Percentiles rank a stretch among this genome's conserved stretches.
These are phyloP conservation scores for Tetragonula carbonaria DNA, from an alignment of 2,888 invertebrate genomes.

Conservation along the genomic window DNA sequence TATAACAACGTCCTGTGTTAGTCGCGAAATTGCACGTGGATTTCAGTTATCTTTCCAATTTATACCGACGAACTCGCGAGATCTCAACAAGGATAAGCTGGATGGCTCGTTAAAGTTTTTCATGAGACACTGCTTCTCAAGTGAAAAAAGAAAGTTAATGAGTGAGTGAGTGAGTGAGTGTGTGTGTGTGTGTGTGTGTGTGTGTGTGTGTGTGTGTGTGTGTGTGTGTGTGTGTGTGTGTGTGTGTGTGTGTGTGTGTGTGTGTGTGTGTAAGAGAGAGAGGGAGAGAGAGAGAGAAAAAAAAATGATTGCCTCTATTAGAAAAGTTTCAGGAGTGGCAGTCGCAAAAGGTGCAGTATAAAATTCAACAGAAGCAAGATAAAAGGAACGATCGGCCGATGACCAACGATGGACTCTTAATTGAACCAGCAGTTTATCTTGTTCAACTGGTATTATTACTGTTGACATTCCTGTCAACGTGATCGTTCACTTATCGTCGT, in stretches of 20 bases:
- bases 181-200: too few relatives aligned
- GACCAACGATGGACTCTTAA: conserved; percentile 20
- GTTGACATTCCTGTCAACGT: conserved; percentile 31
- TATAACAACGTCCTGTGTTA: background rate
- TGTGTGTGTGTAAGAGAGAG: too few relatives aligned
- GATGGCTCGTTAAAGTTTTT: conserved; percentile 38
- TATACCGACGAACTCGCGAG: conserved; percentile 18
- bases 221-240: too few relatives aligned
- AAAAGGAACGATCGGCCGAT: background rate
- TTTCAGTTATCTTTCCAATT: conserved; percentile 35
- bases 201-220: background rate
- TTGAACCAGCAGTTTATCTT: conserved; percentile 35
- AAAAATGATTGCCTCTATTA: conserved; percentile 34
- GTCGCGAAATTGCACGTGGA: conserved; percentile 8
- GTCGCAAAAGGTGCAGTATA: conserved; percentile 1
- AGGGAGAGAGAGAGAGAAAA: background rate
- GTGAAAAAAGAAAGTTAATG: background rate
- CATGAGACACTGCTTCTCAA: conserved; percentile 7
- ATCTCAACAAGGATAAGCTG: conserved; percentile 18
- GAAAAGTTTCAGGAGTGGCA: conserved; percentile 32
- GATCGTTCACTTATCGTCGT: conserved; percentile 30
- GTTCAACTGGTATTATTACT: conserved; percentile 43
- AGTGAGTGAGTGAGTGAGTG: too few relatives aligned
- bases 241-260: too few relatives aligned
- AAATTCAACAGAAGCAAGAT: background rate